Conservation (phyloP, 2,888 invertebrate species). For the Drosophila kanekoi region DNA sequence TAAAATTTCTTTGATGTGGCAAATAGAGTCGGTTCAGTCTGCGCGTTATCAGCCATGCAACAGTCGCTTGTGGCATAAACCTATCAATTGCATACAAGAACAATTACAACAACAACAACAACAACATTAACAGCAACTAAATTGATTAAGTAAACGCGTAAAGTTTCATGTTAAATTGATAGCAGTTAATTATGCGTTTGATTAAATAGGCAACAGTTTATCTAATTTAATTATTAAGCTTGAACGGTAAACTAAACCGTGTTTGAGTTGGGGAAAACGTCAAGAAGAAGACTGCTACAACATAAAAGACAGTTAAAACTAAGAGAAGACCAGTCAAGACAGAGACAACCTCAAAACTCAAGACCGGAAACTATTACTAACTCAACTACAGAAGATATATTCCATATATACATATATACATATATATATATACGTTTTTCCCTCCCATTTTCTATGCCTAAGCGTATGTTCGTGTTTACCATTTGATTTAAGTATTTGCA, state of each 20-base stretch:
- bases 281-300: slow-evolving; percentile 24
- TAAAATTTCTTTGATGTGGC: slow-evolving; percentile 60
- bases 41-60: slow-evolving; percentile 8
- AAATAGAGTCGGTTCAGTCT: slow-evolving; percentile 6
- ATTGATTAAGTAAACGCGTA: not conserved
- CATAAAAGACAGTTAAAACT: not conserved
- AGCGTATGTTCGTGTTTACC: slow-evolving; percentile 70
- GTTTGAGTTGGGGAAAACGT: not conserved
- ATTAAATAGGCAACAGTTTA: slow-evolving; percentile 2
- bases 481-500: slow-evolving; percentile 70
- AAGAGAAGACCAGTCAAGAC: slow-evolving; percentile 1
- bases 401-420: slow-evolving; percentile 17
- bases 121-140: slow-evolving; percentile 3
- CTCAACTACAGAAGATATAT: slow-evolving; percentile 11
- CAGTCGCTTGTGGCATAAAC: slow-evolving; percentile 27
- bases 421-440: slow-evolving; percentile 42
- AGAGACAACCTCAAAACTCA: slow-evolving; percentile 13
- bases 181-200: slow-evolving; percentile 8
- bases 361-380: slow-evolving; percentile 22
- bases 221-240: slow-evolving; percentile 8
- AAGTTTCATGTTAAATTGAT: slow-evolving; percentile 4
- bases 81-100: slow-evolving; percentile 17
- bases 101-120: slow-evolving; percentile 1
- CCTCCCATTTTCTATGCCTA: slow-evolving; percentile 56
- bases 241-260: slow-evolving; percentile 1